Evolutionary conservation across 1,140 invertebrate genomes (phyloP).

Genomic region (Leucophenga varia): DNA sequence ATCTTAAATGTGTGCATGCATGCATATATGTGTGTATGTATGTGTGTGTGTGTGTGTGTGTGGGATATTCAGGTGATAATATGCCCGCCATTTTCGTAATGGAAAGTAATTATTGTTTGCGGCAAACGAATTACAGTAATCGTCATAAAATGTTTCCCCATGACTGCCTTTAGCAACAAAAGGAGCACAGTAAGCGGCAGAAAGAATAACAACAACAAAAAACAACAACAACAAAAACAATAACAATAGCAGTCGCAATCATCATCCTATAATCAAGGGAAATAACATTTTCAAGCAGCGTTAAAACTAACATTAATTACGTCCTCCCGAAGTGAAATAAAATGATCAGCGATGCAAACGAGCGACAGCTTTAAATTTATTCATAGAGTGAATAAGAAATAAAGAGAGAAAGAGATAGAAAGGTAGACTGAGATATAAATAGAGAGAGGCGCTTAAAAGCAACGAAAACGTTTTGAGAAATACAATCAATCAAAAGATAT

Average conservation of each 20-base stretch:
- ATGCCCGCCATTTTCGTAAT: constrained; percentile 57
- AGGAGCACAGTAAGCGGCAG: constrained; percentile 15
- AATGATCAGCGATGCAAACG: constrained; percentile 36
- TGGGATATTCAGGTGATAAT: constrained; percentile 57
- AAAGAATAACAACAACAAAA: constrained; percentile 14
- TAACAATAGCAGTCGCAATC: constrained; percentile 22
- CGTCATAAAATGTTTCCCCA: constrained; percentile 57
- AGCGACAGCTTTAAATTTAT: no score
- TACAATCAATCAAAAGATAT: no score
- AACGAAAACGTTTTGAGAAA: no score
- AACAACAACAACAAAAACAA: constrained; percentile 14
- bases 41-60: constrained; percentile 27
- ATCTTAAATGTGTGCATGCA: constrained; percentile 3
- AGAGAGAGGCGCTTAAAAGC: no score
- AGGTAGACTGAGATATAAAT: no score
- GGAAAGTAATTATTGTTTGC: constrained; percentile 57
- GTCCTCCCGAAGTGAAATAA: no score
- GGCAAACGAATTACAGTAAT: constrained; percentile 56
- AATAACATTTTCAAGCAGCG: constrained; percentile 56
- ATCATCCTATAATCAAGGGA: constrained; percentile 54
- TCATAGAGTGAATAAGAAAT: no score
- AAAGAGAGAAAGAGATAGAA: no score
- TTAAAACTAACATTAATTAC: constrained; percentile 57
- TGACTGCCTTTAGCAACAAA: constrained; percentile 49
- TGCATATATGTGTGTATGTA: constrained; percentile 1